These are phyloP conservation scores for Hemicordylus capensis DNA, from an alignment of 2,113 vertebrate species.

Conservation along the genomic window DNA sequence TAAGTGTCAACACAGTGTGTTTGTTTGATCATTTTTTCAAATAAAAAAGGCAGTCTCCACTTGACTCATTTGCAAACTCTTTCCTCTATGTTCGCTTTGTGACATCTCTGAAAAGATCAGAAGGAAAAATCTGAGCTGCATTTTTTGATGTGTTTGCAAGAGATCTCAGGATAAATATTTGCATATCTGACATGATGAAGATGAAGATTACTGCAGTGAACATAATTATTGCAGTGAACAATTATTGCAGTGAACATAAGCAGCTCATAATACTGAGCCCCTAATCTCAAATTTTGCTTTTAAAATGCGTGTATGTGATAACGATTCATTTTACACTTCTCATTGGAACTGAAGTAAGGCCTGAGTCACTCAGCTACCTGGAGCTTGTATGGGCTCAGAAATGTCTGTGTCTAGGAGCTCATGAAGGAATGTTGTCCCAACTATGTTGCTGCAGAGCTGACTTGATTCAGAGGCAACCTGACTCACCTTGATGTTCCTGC, in stretches of 20 bases:
- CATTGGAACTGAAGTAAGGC: neutral
- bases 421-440: neutral
- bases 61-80: conserved; percentile 47
- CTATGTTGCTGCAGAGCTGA: no score
- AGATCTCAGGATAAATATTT: conserved; percentile 4
- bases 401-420: no score
- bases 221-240: conserved; percentile 44
- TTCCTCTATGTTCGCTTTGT: conserved; percentile 44
- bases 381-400: neutral
- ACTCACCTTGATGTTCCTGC: no score
- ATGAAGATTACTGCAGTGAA: conserved; percentile 36
- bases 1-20: conserved; percentile 30
- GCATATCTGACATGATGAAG: conserved; percentile 20
- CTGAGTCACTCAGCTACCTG: neutral
- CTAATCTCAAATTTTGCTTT: conserved; percentile 42
- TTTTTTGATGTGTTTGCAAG: neutral
- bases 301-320: conserved; percentile 29
- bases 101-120: conserved; percentile 27
- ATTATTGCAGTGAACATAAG: conserved; percentile 41
- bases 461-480: no score
- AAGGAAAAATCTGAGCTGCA: conserved; percentile 20
- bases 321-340: neutral
- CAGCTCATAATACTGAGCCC: conserved; percentile 6
- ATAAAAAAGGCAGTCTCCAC: conserved; percentile 32
- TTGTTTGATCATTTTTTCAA: conserved; percentile 51